These are phyloP conservation scores for Bathybates hornii DNA, from an alignment of 2,113 vertebrate species.

Conservation along the genomic window DNA sequence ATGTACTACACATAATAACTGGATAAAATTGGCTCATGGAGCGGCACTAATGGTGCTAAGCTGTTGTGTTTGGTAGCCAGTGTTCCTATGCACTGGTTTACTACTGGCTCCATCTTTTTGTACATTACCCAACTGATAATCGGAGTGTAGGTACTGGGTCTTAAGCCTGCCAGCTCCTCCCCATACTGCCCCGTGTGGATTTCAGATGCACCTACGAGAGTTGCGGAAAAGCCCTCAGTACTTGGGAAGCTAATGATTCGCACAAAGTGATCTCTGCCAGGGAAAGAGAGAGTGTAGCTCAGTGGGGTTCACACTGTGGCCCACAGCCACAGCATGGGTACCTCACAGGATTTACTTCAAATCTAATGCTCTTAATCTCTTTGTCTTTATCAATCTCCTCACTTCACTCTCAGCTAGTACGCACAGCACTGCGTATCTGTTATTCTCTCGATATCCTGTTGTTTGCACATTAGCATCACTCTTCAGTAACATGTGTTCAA, in stretches of 20 bases:
- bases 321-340: constrained; percentile 20
- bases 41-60: constrained; percentile 51
- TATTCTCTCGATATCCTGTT: constrained; percentile 2
- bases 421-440: not conserved
- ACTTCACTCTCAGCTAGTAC: not conserved
- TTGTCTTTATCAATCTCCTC: not conserved
- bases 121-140: constrained; percentile 26
- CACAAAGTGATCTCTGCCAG: constrained; percentile 42
- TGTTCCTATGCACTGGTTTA: not conserved
- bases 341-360: constrained; percentile 27
- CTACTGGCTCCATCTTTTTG: constrained; percentile 13
- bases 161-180: not conserved
- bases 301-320: constrained; percentile 31
- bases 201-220: constrained; percentile 17
- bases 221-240: not conserved
- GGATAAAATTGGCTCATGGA: constrained; percentile 36
- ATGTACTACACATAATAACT: constrained; percentile 49
- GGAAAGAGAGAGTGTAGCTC: constrained; percentile 12
- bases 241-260: constrained; percentile 47
- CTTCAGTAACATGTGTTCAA: not conserved
- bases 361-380: constrained; percentile 18
- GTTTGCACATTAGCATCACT: not conserved
- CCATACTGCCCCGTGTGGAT: not conserved
- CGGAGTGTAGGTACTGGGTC: not conserved
- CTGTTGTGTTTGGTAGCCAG: constrained; percentile 34